These are phyloP conservation scores for Cynocephalus volans DNA, from an alignment of 2,113 vertebrate genomes.

Conservation along the genomic window DNA sequence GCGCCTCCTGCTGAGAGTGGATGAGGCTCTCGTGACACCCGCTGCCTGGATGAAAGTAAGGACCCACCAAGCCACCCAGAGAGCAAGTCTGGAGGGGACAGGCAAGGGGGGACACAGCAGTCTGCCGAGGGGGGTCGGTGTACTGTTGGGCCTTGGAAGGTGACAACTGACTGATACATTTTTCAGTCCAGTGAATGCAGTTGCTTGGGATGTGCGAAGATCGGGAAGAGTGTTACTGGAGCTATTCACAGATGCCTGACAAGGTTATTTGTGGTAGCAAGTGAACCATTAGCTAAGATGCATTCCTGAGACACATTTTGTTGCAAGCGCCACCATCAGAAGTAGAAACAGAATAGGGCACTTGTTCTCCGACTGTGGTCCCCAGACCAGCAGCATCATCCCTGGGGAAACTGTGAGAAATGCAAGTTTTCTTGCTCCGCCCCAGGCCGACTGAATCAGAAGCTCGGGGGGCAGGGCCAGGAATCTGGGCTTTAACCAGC, in stretches of 20 bases:
- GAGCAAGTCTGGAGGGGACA: neutral
- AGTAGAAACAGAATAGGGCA: neutral
- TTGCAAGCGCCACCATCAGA: fast-evolving
- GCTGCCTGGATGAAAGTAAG: neutral
- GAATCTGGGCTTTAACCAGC: neutral
- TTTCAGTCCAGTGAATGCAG: neutral
- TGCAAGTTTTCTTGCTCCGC: fast-evolving
- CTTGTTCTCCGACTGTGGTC: neutral
- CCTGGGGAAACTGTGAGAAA: neutral
- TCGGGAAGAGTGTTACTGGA: neutral
- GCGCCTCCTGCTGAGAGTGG: neutral
- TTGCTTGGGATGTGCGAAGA: neutral
- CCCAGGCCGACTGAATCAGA: neutral
- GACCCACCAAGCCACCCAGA: neutral
- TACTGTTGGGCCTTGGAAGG: neutral
- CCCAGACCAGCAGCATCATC: neutral
- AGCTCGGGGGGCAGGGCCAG: no score
- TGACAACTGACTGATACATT: no score
- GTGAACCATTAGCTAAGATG: neutral
- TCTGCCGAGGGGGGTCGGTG: no score
- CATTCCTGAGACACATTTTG: neutral
- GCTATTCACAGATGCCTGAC: neutral
- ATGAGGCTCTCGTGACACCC: fast-evolving
- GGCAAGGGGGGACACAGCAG: no score
- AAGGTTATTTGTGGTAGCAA: neutral